Base-by-base conservation (phyloP, 2,797 vertebrate genomes). In the Microhierax caerulescens region DNA sequence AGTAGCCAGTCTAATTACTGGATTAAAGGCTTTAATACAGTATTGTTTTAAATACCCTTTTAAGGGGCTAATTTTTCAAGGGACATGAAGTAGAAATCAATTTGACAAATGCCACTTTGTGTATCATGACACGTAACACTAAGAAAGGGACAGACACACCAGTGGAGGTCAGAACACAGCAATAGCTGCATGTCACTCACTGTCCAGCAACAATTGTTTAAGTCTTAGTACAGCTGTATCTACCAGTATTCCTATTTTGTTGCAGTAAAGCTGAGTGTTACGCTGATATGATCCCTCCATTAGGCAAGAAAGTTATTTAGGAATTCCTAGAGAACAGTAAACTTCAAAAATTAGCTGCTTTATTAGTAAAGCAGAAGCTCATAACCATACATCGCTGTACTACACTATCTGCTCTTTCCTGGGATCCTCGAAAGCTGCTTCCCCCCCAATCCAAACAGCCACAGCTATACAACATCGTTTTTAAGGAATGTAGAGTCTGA, bases 251-350 rank as follows among this genome's bases (percentile, higher is more conserved):
- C 70, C 53, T 45, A 7, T 30, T 74, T n/a, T 20, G 59, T 3
- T 74, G 41, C 77, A 47, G 39, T 19, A 48, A 68, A 82, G 23
- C 37, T 17, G 5, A 63, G n/a, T 28, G 19, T 68, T 61, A 76
- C 2, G 7, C 8, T 48, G 69, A 43, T n/a, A 80, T 0, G 16
- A 91, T 54, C 24, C 68, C 27, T 54, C 39, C 5, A 7, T 59
- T 65, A 63, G 4, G 53, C 50, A 64, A 85, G 56, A 83, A 75
- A 91, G 89, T 54, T 43, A 88, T 47, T 83, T 27, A 87, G 60
- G 64, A 89, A 93, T 94, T 91, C 70, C 81, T 69, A 37, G 23
- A 85, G 54, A 74, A 80, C n/a, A 53, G 47, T 16, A 77, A 92
- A 24, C 50, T 51, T 28, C 43, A 83, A 93, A 92, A 95, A 70